A percentile compares a stretch with the other conserved stretches of the same genome.
These are phyloP conservation scores for Trogon surrucura DNA, from an alignment of 2,113 vertebrate species.

Conservation along the genomic window DNA sequence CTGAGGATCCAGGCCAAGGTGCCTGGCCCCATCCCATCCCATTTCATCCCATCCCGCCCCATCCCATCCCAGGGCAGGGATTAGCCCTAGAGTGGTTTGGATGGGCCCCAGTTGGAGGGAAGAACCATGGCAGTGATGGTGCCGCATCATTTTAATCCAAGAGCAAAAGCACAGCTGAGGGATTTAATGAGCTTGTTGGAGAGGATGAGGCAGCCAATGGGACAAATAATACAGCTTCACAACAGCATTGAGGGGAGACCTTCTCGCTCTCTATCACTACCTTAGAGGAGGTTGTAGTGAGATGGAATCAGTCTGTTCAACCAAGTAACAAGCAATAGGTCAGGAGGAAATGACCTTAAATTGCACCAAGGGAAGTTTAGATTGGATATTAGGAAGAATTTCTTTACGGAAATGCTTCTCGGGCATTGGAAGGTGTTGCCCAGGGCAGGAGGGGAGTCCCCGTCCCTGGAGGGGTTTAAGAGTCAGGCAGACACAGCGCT, in stretches of 20 bases:
- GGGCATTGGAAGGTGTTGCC: too few species aligned
- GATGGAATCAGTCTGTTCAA: too few species aligned
- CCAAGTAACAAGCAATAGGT: too few species aligned
- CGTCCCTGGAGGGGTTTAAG: too few species aligned
- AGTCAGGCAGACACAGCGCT: too few species aligned
- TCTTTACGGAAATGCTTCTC: too few species aligned
- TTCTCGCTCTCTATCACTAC: too few species aligned
- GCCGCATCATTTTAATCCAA: not conserved
- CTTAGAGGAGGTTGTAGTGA: too few species aligned
- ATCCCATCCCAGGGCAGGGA: not conserved
- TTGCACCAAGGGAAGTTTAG: too few species aligned
- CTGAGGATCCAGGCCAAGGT: rapidly evolving
- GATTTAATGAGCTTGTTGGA: not conserved
- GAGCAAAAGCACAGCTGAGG: not conserved
- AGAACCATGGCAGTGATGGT: not conserved
- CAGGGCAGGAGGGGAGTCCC: too few species aligned
- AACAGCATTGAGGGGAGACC: not conserved
- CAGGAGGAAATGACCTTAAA: too few species aligned
- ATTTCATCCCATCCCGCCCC: not conserved
- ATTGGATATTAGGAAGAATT: too few species aligned
- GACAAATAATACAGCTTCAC: not conserved
- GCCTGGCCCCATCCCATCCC: not conserved
- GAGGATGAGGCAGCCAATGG: not conserved
- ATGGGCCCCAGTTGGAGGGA: not conserved
- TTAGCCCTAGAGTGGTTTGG: not conserved